Conservation (phyloP, 2,797 vertebrate species). For the Strix occidentalis region DNA sequence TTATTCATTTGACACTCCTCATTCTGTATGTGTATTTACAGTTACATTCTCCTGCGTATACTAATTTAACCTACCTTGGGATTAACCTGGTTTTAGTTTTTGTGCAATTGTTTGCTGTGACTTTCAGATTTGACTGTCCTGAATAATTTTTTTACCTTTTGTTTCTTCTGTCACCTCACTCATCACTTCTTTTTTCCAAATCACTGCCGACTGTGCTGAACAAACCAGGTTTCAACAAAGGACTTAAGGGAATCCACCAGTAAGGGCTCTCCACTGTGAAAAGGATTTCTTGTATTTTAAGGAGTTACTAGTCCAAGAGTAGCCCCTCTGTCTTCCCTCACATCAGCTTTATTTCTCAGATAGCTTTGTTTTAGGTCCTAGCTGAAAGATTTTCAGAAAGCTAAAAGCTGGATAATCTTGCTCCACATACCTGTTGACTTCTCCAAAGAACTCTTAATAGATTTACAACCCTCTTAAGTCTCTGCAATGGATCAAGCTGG, state of each 20-base stretch:
- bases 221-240: not conserved
- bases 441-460: constrained; percentile 11
- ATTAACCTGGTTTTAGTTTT: not conserved
- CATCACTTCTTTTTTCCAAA: not conserved
- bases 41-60: not conserved
- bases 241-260: not conserved
- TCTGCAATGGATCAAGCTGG: not conserved
- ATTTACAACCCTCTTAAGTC: constrained; percentile 7
- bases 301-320: not conserved
- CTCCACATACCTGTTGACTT: not conserved
- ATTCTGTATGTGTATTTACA: constrained; percentile 13
- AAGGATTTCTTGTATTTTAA: not conserved
- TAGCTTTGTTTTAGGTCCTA: not conserved
- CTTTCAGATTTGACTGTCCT: constrained; percentile 15
- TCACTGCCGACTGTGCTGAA: not conserved
- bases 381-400: not conserved
- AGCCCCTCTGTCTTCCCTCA: not conserved
- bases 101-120: not conserved
- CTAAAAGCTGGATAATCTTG: constrained; percentile 19
- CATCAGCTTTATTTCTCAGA: not conserved
- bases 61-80: not conserved
- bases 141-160: constrained; percentile 18
- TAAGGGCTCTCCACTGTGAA: not conserved
- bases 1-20: constrained; percentile 26
- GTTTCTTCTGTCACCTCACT: not conserved